Percentiles rank a stretch among this genome's conserved stretches.
These are phyloP conservation scores for Pelobates fuscus DNA, from an alignment of 2,113 vertebrate species.

Conservation along the genomic window DNA sequence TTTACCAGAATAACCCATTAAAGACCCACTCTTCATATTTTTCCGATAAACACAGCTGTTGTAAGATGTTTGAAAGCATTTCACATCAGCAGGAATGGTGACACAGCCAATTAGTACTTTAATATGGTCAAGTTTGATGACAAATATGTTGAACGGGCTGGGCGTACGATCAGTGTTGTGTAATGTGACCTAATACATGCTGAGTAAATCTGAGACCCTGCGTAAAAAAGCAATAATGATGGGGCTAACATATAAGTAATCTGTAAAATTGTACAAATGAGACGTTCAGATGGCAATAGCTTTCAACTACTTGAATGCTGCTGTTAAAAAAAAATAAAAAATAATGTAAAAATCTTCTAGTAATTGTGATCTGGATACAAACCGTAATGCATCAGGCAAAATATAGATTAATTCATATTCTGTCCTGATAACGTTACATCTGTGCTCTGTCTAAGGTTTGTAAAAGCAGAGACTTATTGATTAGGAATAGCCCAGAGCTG, in stretches of 20 bases:
- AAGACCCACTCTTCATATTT: conserved; percentile 69
- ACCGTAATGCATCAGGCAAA: no score
- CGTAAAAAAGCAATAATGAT: conserved; percentile 2
- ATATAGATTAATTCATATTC: no score
- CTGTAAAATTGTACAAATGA: no score
- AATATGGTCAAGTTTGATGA: conserved; percentile 60
- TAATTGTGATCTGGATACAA: no score
- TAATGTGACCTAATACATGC: conserved; percentile 57
- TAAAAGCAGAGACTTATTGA: neutral
- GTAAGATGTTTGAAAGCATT: conserved; percentile 61
- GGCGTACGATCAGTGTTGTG: conserved; percentile 52
- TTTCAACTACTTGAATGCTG: no score
- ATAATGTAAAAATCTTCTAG: no score
- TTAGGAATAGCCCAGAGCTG: no score
- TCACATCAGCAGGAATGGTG: conserved; percentile 61
- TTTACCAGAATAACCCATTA: conserved; percentile 67
- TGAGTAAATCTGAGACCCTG: conserved; percentile 34
- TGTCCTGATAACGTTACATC: no score
- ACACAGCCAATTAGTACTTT: conserved; percentile 61
- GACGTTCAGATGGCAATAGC: no score
- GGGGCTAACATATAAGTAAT: no score
- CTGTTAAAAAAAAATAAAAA: no score
- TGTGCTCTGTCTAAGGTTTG: neutral
- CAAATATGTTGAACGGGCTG: conserved; percentile 58
- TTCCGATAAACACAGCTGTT: conserved; percentile 63